These are phyloP conservation scores for Rhipidura dahli DNA, from an alignment of 2,113 vertebrate species.

Conservation along the genomic window DNA sequence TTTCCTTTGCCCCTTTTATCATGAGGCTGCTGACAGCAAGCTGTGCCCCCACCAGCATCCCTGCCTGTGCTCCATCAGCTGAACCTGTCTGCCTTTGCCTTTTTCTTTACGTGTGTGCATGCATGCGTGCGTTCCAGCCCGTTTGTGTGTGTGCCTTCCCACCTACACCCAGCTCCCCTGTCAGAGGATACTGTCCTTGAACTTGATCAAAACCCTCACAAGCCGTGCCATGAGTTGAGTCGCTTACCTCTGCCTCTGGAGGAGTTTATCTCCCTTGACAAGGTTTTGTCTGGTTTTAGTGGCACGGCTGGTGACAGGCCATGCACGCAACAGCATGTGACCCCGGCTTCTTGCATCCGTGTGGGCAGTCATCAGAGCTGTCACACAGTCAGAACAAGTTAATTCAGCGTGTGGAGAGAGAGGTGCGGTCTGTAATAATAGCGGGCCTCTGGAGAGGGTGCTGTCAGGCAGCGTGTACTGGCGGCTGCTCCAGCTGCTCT, in stretches of 20 bases:
- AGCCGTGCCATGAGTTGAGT: slow-evolving; percentile 25
- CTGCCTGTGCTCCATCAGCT: neutral
- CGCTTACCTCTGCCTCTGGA: slow-evolving; percentile 65
- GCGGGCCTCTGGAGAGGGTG: slow-evolving; percentile 74
- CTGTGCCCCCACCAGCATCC: neutral
- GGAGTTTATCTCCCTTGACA: slow-evolving; percentile 73
- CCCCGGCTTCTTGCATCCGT: slow-evolving; percentile 48
- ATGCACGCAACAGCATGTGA: slow-evolving; percentile 64
- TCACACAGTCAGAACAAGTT: slow-evolving; percentile 79
- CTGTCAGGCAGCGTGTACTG: slow-evolving; percentile 50
- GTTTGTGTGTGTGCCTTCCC: neutral
- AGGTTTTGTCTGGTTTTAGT: slow-evolving; percentile 70
- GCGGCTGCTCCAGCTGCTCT: slow-evolving; percentile 30
- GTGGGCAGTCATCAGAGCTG: slow-evolving; percentile 63
- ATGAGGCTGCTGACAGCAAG: neutral
- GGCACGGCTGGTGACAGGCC: slow-evolving; percentile 68
- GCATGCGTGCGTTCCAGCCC: fast-evolving
- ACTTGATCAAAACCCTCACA: slow-evolving; percentile 64
- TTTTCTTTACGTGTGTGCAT: fast-evolving
- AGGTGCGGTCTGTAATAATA: slow-evolving; percentile 69
- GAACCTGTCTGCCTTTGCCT: neutral
- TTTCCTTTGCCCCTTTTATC: neutral
- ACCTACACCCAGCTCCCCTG: neutral
- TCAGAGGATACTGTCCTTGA: slow-evolving; percentile 65
- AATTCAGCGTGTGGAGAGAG: slow-evolving; percentile 66